These are phyloP conservation scores for Pristionchus mayeri DNA, from an alignment of 2,888 invertebrate genomes.

Conservation along the genomic window DNA sequence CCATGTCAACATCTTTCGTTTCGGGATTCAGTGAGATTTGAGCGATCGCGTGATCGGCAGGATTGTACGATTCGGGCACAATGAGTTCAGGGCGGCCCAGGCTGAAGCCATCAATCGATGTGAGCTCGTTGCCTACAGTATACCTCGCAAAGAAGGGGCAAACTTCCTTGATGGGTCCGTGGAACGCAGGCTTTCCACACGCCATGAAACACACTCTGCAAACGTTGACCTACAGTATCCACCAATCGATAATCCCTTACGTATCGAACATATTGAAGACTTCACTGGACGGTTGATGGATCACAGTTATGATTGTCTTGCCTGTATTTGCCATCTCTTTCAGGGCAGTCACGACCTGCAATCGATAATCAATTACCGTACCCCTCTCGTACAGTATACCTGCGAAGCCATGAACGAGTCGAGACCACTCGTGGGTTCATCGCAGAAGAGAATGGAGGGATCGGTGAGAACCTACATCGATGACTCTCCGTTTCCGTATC, in stretches of 20 bases:
- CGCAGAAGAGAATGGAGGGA: slow-evolving; percentile 69
- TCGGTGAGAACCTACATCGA: slow-evolving; percentile 63
- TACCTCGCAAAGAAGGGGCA: slow-evolving; percentile 62
- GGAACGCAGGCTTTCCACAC: slow-evolving; percentile 65
- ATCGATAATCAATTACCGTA: background rate
- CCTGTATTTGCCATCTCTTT: slow-evolving; percentile 81
- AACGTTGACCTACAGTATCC: background rate
- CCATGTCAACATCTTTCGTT: slow-evolving; percentile 58
- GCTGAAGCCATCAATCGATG: slow-evolving; percentile 14
- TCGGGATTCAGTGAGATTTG: slow-evolving; percentile 64
- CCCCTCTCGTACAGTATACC: background rate
- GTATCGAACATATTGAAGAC: slow-evolving; percentile 89
- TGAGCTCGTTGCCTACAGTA: slow-evolving; percentile 21
- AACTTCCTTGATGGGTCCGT: slow-evolving; percentile 62
- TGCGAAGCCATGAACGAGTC: slow-evolving; percentile 58
- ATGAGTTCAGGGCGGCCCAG: slow-evolving; percentile 54
- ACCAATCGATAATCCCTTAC: slow-evolving; percentile 61
- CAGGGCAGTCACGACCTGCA: slow-evolving; percentile 73
- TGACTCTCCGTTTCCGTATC: background rate
- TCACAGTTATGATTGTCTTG: slow-evolving; percentile 91
- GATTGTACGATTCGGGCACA: slow-evolving; percentile 69
- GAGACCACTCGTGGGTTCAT: slow-evolving; percentile 69
- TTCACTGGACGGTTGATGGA: slow-evolving; percentile 95
- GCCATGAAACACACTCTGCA: slow-evolving; percentile 71
- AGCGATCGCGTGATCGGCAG: slow-evolving; percentile 76